phyloP scores from a whole-genome alignment of 2,888 invertebrate species.

The Monoplex corrugatus region DNA sequence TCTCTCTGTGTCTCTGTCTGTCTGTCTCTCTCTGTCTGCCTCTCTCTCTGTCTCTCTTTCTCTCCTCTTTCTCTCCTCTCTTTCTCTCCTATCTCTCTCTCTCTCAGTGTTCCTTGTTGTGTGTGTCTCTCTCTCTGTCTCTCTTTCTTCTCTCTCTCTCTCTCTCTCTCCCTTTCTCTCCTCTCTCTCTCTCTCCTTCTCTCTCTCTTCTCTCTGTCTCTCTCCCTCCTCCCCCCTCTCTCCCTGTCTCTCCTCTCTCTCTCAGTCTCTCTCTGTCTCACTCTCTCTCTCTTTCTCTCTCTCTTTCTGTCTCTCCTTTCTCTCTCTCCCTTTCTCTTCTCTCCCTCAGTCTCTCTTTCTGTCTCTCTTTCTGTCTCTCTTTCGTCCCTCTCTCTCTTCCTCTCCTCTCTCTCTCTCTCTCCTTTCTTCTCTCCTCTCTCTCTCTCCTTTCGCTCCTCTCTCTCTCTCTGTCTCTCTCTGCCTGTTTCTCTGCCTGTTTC shows the following conservation, averaged over 20 bases:
- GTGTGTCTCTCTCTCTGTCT: slow-evolving; percentile 26
- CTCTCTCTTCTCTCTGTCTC: background rate
- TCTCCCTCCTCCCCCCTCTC: background rate
- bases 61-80: too few species aligned
- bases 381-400: background rate
- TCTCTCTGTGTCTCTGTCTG: too few species aligned
- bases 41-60: too few species aligned
- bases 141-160: slow-evolving; percentile 14
- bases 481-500: background rate
- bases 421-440: background rate
- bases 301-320: background rate
- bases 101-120: too few species aligned
- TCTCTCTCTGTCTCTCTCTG: background rate
- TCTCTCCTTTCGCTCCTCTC: background rate
- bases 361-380: background rate
- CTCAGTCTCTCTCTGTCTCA: slow-evolving; percentile 6
- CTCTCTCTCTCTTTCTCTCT: slow-evolving; percentile 15
- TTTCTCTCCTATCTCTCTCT: too few species aligned
- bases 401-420: background rate
- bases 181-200: background rate
- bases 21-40: too few species aligned
- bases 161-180: background rate
- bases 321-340: background rate
- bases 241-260: slow-evolving; percentile 12
- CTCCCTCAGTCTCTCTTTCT: background rate